These are phyloP conservation scores for Mobula hypostoma DNA, from an alignment of 2,113 vertebrate species.

Conservation along the genomic window DNA sequence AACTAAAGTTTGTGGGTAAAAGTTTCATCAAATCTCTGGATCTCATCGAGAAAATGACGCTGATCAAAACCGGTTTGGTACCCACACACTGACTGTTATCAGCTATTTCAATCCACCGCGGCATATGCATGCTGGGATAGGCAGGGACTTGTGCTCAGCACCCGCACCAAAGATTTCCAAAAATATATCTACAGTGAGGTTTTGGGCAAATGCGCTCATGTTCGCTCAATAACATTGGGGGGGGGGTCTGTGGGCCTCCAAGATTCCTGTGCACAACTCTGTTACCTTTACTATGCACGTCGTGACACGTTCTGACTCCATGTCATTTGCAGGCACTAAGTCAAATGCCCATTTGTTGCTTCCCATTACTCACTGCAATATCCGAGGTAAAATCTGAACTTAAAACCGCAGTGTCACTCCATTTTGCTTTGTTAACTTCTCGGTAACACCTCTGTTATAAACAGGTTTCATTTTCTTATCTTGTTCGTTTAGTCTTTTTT, in stretches of 20 bases:
- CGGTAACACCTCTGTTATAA: neutral
- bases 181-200: too few species aligned
- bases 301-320: too few species aligned
- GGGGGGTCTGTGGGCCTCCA: too few species aligned
- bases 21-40: neutral
- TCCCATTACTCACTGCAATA: neutral
- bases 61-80: neutral
- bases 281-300: too few species aligned
- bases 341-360: neutral
- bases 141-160: too few species aligned
- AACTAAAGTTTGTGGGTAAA: conserved; percentile 9
- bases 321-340: neutral
- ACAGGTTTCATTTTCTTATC: neutral
- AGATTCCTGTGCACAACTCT: too few species aligned
- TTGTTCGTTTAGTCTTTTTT: neutral
- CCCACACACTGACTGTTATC: conserved; percentile 18
- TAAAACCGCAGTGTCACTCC: neutral
- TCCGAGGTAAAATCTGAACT: neutral
- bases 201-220: too few species aligned
- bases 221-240: too few species aligned
- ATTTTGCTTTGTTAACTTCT: neutral
- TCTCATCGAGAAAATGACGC: neutral
- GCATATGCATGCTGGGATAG: too few species aligned
- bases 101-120: neutral
- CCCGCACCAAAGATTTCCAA: too few species aligned